phyloP scores from a whole-genome alignment of 2,797 vertebrate species.

The Myotis vivesi region DNA sequence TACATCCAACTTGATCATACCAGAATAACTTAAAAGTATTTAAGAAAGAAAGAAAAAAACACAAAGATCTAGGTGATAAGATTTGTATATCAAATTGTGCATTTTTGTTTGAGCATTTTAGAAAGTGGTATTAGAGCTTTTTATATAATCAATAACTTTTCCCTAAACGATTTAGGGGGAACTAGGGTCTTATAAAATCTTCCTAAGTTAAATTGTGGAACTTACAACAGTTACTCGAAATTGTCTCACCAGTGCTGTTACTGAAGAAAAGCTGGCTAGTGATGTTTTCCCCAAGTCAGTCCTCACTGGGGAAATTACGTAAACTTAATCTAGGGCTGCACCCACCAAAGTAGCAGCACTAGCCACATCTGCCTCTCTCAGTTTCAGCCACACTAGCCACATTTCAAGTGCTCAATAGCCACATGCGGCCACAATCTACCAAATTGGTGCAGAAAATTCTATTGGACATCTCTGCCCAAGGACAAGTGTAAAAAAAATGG shows the following conservation, averaged over 20 bases:
- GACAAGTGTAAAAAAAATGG: not conserved
- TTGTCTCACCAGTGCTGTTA: not conserved
- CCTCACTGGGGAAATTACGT: not conserved
- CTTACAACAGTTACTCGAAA: not conserved
- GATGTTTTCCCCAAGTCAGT: not conserved
- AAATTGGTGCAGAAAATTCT: not conserved
- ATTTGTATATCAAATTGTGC: not conserved
- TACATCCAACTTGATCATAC: not conserved
- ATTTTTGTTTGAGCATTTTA: constrained; percentile 22
- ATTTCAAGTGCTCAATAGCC: not conserved
- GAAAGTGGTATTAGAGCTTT: not conserved
- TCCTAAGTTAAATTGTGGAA: constrained; percentile 9
- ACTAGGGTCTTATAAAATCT: not conserved
- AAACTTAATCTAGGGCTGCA: not conserved
- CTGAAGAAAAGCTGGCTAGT: not conserved
- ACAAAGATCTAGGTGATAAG: not conserved
- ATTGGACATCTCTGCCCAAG: not conserved
- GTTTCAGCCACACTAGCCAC: not conserved
- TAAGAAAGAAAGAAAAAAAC: constrained; percentile 23
- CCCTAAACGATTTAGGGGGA: not conserved
- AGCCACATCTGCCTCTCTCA: not conserved
- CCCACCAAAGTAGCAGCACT: not conserved
- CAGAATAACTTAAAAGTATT: constrained; percentile 11
- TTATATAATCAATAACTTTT: not conserved
- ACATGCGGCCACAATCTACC: not conserved